Conservation (phyloP, 2,797 vertebrate species). For the Tadarida brasiliensis region DNA sequence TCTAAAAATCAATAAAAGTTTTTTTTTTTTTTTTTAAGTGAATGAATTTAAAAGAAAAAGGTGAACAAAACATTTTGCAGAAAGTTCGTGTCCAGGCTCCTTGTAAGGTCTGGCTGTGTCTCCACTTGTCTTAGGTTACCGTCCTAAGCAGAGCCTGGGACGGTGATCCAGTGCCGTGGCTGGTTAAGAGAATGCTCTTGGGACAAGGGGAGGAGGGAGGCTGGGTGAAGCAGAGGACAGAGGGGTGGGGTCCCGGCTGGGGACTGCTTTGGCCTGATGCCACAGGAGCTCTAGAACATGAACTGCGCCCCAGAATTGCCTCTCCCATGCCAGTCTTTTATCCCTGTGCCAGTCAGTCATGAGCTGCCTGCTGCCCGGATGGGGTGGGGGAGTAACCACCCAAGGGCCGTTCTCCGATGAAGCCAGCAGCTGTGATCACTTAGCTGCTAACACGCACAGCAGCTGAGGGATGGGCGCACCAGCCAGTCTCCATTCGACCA, state of each 20-base stretch:
- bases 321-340: too few species aligned
- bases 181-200: background rate
- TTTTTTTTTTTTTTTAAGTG: background rate
- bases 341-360: background rate
- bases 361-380: background rate
- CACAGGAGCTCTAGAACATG: rapidly evolving
- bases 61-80: background rate
- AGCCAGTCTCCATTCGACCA: background rate
- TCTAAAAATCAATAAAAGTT: too few species aligned
- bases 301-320: background rate
- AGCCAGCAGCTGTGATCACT: background rate
- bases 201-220: background rate
- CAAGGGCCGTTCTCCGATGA: background rate
- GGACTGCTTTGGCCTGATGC: background rate
- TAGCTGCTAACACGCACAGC: background rate
- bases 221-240: background rate
- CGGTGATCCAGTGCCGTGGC: too few species aligned
- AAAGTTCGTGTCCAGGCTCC: background rate
- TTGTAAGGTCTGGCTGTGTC: background rate
- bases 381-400: background rate
- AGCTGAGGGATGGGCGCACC: background rate
- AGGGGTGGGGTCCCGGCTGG: background rate
- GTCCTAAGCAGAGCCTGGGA: background rate
- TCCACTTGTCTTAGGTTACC: background rate
- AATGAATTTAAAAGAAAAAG: background rate